phyloP scores from a whole-genome alignment of 2,888 invertebrate species.

The Rotaria magnacalcarata region DNA sequence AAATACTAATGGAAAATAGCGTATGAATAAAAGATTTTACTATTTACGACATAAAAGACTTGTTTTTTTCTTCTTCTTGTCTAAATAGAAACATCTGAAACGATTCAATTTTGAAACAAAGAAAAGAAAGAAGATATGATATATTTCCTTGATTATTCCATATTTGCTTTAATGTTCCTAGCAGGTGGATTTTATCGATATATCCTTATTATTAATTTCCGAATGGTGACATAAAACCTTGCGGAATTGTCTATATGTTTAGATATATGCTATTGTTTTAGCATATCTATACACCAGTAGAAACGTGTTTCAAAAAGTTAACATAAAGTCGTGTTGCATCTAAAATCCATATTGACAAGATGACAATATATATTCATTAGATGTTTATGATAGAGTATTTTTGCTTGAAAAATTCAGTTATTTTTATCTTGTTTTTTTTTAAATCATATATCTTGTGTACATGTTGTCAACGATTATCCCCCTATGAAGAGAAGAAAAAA shows the following conservation, averaged over 20 bases:
- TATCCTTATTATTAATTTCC: background rate
- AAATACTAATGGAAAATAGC: conserved; percentile 3
- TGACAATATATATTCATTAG: background rate
- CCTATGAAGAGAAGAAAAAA: background rate
- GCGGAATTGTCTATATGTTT: background rate
- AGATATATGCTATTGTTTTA: background rate
- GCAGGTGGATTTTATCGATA: background rate
- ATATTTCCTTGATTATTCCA: background rate
- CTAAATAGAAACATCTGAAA: background rate
- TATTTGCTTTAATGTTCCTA: background rate
- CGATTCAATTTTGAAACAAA: background rate
- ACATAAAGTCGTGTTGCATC: background rate
- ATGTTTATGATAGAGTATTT: background rate
- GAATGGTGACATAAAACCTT: conserved; percentile 1
- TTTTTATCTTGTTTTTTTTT: background rate
- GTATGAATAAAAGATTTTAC: background rate
- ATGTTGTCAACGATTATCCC: background rate
- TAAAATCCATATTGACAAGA: background rate
- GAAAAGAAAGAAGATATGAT: background rate
- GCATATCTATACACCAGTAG: background rate
- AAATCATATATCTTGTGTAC: background rate
- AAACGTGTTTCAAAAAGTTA: background rate
- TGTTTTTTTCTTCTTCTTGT: background rate
- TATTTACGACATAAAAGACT: background rate
- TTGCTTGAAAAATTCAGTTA: background rate